Percentiles rank a stretch among this genome's conserved stretches.
These are phyloP conservation scores for Troglohyphantes excavatus DNA, from an alignment of 2,888 invertebrate genomes.

Conservation along the genomic window DNA sequence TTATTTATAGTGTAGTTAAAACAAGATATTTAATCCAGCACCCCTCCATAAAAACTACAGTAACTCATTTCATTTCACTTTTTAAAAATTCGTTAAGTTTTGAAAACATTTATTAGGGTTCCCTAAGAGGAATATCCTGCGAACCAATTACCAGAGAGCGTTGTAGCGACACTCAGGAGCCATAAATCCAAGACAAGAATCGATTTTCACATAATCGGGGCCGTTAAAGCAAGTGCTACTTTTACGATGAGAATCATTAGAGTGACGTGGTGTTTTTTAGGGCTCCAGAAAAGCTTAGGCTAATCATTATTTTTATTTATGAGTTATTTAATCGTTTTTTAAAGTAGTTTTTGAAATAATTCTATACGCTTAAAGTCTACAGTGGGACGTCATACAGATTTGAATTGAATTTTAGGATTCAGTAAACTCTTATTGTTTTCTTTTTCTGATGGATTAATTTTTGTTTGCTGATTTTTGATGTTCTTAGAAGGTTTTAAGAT, in stretches of 20 bases:
- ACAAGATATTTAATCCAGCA: not conserved
- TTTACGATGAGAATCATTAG: not conserved
- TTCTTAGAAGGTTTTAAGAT: too few relatives aligned
- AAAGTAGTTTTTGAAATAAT: too few relatives aligned
- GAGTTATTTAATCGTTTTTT: too few relatives aligned
- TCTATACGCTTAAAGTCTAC: too few relatives aligned
- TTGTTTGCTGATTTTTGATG: too few relatives aligned
- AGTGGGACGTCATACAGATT: too few relatives aligned
- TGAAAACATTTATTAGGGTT: not conserved
- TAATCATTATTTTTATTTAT: constrained; percentile 5
- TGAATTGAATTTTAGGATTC: too few relatives aligned
- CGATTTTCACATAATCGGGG: constrained; percentile 4
- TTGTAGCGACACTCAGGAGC: not conserved
- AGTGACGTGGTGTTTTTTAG: not conserved
- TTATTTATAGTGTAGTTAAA: too few relatives aligned
- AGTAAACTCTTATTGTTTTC: too few relatives aligned
- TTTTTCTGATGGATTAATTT: too few relatives aligned
- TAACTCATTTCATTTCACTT: not conserved
- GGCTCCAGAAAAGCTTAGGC: not conserved
- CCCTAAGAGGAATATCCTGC: not conserved
- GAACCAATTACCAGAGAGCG: not conserved
- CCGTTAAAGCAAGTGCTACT: not conserved
- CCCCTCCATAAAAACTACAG: too few relatives aligned
- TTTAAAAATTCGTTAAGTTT: not conserved
- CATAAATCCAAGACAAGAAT: not conserved